Evolutionary conservation across 1,140 invertebrate genomes (phyloP), one percentile per base, ranked within the genome.

Genomic region (Ylistrum balloti): DNA sequence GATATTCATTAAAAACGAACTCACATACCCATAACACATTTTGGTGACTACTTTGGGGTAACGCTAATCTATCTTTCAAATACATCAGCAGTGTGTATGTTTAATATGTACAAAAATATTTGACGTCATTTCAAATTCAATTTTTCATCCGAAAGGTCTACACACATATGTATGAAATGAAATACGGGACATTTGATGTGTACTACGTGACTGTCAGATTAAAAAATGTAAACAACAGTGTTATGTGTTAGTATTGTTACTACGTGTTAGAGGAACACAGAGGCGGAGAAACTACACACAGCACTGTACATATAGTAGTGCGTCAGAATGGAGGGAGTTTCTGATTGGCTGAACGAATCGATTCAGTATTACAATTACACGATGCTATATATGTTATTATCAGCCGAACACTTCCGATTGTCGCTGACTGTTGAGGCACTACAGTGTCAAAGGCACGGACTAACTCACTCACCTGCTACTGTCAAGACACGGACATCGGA

Each of bases 331-430:
- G n/a, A 74, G 56, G 7, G 56, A n/a, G n/a, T n/a, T 74, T 74
- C 56, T 74, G 56, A 74, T 74, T 74, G 56, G 56, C 56, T 74
- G 56, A 5, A 5, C n/a, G 56, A 74, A 74, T 74, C 56, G 56
- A 74, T 74, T 74, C 56, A 74, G n/a, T 28, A 74, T 28, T 74
- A 74, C 56, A 74, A 74, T 74, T 28, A 74, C 56, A 74, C 56
- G 56, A 74, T 74, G 56, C 56, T 74, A 74, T 74, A n/a, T 74
- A 74, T 74, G 56, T 74, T 74, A 74, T 74, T 74, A 74, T 74
- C 56, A 74, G 56, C 0, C 56, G n/a, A 74, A n/a, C 56, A 74
- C 56, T 74, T 74, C 56, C 56, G 56, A 74, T 28, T 28, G 56
- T 2, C 22, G 56, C 20, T n/a, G 56, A 74, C 56, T 74, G 56